Conservation (phyloP, 1,140 invertebrate species). For the Wiebesia pumilae region DNA sequence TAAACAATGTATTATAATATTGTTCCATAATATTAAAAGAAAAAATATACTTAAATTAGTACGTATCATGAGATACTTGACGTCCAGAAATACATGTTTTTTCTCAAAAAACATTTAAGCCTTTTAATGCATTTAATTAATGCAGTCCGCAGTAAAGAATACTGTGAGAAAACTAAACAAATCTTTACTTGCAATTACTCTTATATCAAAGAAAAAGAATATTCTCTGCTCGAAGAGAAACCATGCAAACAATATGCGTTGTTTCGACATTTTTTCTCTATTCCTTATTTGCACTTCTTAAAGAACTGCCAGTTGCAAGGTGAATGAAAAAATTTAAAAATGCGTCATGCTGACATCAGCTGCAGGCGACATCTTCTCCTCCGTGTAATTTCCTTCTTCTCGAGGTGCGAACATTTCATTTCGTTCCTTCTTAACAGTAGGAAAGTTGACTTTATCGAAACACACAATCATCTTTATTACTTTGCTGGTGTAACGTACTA, state of each 20-base stretch:
- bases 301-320: slow-evolving; percentile 23
- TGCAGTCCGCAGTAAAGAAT: neutral
- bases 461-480: slow-evolving; percentile 56
- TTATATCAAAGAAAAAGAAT: neutral
- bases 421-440: neutral
- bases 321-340: slow-evolving; percentile 20
- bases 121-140: too few relatives aligned
- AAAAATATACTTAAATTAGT: neutral
- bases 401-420: neutral
- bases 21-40: too few relatives aligned
- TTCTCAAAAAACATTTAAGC: neutral
- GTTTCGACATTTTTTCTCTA: neutral
- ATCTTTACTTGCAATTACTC: slow-evolving; percentile 12
- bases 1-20: too few relatives aligned
- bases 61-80: neutral
- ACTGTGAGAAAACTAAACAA: slow-evolving; percentile 25
- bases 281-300: neutral
- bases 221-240: neutral
- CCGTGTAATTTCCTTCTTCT: slow-evolving; percentile 4
- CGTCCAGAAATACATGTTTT: neutral
- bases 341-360: neutral
- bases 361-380: neutral
- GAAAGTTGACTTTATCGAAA: slow-evolving; percentile 54
- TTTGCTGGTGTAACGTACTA: neutral
- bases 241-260: neutral